These are phyloP conservation scores for Emys orbicularis DNA, from an alignment of 2,797 vertebrate species.

Conservation along the genomic window DNA sequence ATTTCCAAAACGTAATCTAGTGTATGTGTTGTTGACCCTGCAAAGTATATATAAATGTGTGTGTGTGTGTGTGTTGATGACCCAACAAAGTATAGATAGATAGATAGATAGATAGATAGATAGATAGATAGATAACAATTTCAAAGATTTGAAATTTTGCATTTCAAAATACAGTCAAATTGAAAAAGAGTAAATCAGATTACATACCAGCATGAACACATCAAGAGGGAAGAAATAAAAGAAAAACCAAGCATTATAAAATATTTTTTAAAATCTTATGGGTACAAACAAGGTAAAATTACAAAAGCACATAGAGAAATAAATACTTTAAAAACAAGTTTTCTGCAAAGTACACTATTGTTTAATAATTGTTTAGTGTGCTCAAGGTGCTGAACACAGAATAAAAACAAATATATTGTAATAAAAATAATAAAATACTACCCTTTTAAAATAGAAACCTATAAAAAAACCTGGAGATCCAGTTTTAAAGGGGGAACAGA, in stretches of 20 bases:
- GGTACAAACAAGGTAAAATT: not conserved
- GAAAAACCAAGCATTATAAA: conserved; percentile 65
- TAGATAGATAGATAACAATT: not conserved
- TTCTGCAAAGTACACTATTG: not conserved
- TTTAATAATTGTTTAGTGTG: not conserved
- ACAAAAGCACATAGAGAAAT: not conserved
- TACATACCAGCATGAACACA: conserved; percentile 82
- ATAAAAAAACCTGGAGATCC: not conserved
- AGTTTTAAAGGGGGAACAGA: not conserved
- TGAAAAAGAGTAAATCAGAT: conserved; percentile 55
- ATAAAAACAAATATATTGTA: not conserved
- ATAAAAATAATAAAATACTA: not conserved
- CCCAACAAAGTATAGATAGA: not conserved
- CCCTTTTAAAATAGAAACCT: not conserved
- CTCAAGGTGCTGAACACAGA: not conserved
- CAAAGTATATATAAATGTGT: conserved; percentile 28
- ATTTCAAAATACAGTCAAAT: conserved; percentile 32
- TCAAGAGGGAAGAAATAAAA: conserved; percentile 59
- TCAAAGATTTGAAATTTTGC: conserved; percentile 6
- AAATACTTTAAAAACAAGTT: not conserved
- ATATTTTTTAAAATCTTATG: not conserved
- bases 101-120: not conserved
- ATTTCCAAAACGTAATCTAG: conserved; percentile 93
- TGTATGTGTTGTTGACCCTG: conserved; percentile 79
- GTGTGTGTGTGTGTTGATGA: no score